Percentiles rank a stretch among this genome's conserved stretches.
These are phyloP conservation scores for Amazona guildingii DNA, from an alignment of 2,113 vertebrate genomes.

Conservation along the genomic window DNA sequence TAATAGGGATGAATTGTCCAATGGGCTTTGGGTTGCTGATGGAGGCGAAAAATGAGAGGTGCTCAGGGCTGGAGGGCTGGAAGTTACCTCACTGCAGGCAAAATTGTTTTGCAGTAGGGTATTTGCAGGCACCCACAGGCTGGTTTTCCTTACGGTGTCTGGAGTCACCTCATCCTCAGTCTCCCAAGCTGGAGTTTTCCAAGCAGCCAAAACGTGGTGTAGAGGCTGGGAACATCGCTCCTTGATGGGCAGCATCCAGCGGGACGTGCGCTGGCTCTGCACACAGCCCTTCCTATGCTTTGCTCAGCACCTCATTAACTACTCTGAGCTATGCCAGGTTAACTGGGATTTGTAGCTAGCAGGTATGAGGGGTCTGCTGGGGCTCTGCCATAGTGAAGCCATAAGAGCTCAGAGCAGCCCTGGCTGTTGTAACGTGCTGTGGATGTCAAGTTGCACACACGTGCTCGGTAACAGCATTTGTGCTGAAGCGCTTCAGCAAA, in stretches of 20 bases:
- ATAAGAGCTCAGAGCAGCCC: accelerated
- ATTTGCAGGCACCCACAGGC: neutral
- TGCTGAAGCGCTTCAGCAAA: neutral
- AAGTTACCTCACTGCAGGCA: neutral
- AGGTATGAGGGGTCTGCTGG: neutral
- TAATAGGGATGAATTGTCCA: neutral
- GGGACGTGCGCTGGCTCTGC: accelerated
- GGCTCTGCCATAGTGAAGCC: accelerated
- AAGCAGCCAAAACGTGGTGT: neutral
- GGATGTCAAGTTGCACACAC: accelerated
- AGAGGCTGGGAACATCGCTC: neutral
- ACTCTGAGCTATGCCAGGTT: neutral
- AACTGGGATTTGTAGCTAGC: neutral
- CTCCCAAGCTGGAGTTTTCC: neutral
- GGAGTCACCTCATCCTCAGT: neutral
- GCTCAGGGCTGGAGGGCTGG: neutral
- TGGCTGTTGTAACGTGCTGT: accelerated
- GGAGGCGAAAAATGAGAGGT: neutral
- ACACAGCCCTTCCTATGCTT: accelerated
- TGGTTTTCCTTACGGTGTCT: neutral
- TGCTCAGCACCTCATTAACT: neutral
- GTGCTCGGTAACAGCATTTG: neutral
- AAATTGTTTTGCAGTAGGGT: neutral
- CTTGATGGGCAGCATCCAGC: neutral
- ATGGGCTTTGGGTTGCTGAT: neutral